Conservation (phyloP, 2,888 invertebrate species). For the Pycnomerus fuliginosus region DNA sequence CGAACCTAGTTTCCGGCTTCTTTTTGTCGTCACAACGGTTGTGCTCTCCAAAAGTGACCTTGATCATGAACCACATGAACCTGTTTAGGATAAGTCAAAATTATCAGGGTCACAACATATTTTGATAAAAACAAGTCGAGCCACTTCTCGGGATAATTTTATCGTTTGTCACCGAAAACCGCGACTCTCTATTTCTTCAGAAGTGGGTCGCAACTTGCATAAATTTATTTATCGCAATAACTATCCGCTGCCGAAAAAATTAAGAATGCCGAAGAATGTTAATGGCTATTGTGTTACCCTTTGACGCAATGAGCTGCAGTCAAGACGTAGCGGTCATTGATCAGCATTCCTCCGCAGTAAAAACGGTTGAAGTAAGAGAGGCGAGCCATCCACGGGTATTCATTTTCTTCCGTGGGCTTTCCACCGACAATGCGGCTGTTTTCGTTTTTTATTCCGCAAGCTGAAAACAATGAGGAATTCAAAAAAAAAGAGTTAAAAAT, state of each 20-base stretch:
- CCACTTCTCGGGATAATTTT: no score
- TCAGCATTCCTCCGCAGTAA: constrained; percentile 86
- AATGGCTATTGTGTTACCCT: constrained; percentile 59
- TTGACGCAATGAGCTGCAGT: constrained; percentile 89
- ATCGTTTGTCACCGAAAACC: no score
- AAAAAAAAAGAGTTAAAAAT: constrained; percentile 1
- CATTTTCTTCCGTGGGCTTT: constrained; percentile 70
- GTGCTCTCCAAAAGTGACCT: constrained; percentile 85
- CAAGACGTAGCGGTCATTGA: constrained; percentile 84
- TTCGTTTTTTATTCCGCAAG: constrained; percentile 82
- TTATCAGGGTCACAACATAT: not conserved
- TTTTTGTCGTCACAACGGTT: constrained; percentile 74
- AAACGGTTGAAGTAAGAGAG: constrained; percentile 85
- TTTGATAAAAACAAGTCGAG: no score
- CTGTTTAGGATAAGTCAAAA: no score
- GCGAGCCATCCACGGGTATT: constrained; percentile 88
- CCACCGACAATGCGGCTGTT: constrained; percentile 83
- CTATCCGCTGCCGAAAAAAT: no score
- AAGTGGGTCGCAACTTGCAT: no score
- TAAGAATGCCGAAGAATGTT: constrained; percentile 4
- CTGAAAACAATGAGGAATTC: constrained; percentile 52
- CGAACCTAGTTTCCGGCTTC: constrained; percentile 76
- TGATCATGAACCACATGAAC: constrained; percentile 92
- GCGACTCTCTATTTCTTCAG: no score
- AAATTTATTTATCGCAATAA: no score